Percentiles rank a stretch among this genome's conserved stretches.
These are phyloP conservation scores for Frieseomelitta varia DNA, from an alignment of 1,140 invertebrate species.

Conservation along the genomic window DNA sequence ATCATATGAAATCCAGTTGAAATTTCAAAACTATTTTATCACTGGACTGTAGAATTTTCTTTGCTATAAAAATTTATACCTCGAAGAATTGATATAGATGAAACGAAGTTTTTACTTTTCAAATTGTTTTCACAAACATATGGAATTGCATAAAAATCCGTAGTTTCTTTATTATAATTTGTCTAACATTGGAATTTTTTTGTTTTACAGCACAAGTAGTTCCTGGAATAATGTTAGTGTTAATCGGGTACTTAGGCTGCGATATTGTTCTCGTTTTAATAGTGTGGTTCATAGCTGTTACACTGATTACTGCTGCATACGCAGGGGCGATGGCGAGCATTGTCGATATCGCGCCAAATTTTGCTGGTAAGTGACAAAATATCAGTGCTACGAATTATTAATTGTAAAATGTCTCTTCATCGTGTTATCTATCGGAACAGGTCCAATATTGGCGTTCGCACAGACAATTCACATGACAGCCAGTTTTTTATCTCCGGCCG, in stretches of 20 bases:
- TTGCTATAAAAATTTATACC: too few relatives aligned
- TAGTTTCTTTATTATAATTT: too few relatives aligned
- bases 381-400: not conserved
- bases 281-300: constrained; percentile 88
- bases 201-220: constrained; percentile 84
- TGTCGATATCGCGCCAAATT: constrained; percentile 88
- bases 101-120: too few relatives aligned
- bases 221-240: constrained; percentile 85
- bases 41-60: too few relatives aligned
- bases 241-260: constrained; percentile 87
- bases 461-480: constrained; percentile 90
- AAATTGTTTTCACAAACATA: too few relatives aligned
- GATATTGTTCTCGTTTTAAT: constrained; percentile 84
- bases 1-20: not conserved
- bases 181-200: not conserved
- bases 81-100: too few relatives aligned
- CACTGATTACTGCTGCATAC: constrained; percentile 87
- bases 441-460: constrained; percentile 87
- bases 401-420: not conserved
- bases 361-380: constrained; percentile 81
- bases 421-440: constrained; percentile 66
- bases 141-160: too few relatives aligned
- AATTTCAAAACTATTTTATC: not conserved
- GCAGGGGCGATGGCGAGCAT: constrained; percentile 90
- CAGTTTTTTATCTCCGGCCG: constrained; percentile 87